Evolutionary conservation across 2,113 vertebrate species (phyloP), one percentile per base, ranked within the genome.

Genomic region (Lutjanus erythropterus): DNA sequence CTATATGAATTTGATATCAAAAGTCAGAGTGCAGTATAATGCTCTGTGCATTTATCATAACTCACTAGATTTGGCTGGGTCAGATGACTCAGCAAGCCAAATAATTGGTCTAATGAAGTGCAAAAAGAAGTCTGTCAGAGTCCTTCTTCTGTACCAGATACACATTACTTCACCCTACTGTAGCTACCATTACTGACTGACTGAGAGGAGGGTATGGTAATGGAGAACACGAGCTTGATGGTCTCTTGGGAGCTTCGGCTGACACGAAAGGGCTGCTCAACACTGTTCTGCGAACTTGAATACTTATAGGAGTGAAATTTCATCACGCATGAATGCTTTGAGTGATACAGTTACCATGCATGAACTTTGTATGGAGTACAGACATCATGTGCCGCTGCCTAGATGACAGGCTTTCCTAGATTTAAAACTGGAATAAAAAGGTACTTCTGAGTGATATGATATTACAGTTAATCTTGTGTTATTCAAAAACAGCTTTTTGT

Each of bases 21-120:
- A 83, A 75, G 60, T 50, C 61, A 67, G 29, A 52, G 52, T 10
- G 46, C 56, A 71, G 33, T 65, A 44, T 71, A 79, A 77, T 50
- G 18, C 31, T 44, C 56, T 77, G 58, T 77, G 78, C 61, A 82
- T 91, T 89, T 67, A 77, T 84, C 75, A 85, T 76, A 69, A 56
- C 88, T 87, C 78, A 75, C 85, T 88, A 88, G 84, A 85, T 83
- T 88, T 64, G 52, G 64, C 73, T 49, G 69, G 86, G 77, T 93
- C 88, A 89, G 88, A 89, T 88, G 81, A 87, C 89, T 91, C 86
- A 88, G 85, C 75, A 90, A 87, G 83, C 66, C 84, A 83, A 91
- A 88, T 90, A 88, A 94, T 91, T 90, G 87, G 81, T 82, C 78
- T 91, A 92, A 93, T 91, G 89, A 92, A 89, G 89, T 86, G 89